A percentile compares a stretch with the other conserved stretches of the same genome.
Conservation (phyloP, 2,797 vertebrate species). For the Phalanger gymnotis region DNA sequence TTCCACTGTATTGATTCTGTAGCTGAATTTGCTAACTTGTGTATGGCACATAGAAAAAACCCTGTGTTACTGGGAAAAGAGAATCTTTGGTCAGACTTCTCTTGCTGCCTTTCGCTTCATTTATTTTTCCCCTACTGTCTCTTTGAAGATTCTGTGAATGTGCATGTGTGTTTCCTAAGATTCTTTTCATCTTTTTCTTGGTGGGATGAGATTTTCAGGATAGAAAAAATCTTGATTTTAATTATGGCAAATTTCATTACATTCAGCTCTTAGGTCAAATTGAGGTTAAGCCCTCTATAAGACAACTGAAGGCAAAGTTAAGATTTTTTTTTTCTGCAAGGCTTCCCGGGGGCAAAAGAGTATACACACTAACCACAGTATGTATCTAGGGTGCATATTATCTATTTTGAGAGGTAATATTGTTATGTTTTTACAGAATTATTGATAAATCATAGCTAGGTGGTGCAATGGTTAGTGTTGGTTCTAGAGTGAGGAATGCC, state of each 20-base stretch:
- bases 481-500: neutral
- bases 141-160: conserved; percentile 50
- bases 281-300: neutral
- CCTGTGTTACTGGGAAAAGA: conserved; percentile 40
- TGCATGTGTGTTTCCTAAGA: conserved; percentile 33
- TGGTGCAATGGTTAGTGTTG: neutral
- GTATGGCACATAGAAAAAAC: neutral
- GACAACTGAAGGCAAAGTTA: neutral
- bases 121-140: conserved; percentile 14
- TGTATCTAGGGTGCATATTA: neutral
- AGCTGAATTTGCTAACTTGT: conserved; percentile 42
- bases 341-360: neutral
- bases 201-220: conserved; percentile 49
- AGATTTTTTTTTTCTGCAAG: neutral
- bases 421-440: neutral
- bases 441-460: neutral
- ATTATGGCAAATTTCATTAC: conserved; percentile 39
- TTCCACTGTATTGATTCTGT: neutral
- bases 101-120: conserved; percentile 5
- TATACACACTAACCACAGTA: neutral
- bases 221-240: conserved; percentile 45
- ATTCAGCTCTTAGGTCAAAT: neutral
- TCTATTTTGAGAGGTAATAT: neutral
- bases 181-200: conserved; percentile 33
- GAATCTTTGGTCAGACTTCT: neutral